These are phyloP conservation scores for Spodoptera picta DNA, from an alignment of 2,888 invertebrate genomes.

Conservation along the genomic window DNA sequence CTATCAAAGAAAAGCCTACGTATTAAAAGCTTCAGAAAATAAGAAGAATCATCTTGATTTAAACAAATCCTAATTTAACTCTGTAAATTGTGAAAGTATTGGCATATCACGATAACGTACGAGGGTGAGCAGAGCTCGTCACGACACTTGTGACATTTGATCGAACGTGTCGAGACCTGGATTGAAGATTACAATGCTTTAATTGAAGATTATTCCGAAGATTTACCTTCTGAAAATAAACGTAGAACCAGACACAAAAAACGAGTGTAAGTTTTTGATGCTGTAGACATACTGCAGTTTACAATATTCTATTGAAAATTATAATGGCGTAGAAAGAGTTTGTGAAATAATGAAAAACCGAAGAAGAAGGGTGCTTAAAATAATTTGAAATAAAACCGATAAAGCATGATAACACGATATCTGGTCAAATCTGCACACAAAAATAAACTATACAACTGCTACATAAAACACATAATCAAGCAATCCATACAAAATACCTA, in stretches of 20 bases:
- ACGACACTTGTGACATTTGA: conserved; percentile 54
- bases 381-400: too few species aligned
- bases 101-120: conserved; percentile 61
- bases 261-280: neutral
- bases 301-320: too few species aligned
- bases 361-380: too few species aligned
- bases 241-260: neutral
- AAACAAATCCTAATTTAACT: conserved; percentile 40
- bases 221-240: too few species aligned
- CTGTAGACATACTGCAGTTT: too few species aligned
- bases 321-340: too few species aligned
- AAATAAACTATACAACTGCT: neutral
- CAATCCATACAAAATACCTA: neutral
- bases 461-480: neutral
- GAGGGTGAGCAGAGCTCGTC: conserved; percentile 38
- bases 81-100: conserved; percentile 54
- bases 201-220: conserved; percentile 5
- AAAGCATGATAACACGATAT: too few species aligned
- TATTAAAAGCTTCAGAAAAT: too few species aligned
- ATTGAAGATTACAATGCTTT: conserved; percentile 25
- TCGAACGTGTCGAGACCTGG: conserved; percentile 28
- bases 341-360: too few species aligned
- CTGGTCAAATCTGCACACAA: neutral
- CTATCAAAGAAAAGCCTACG: too few species aligned
- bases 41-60: conserved; percentile 3